phyloP scores from a whole-genome alignment of 2,888 invertebrate species.

The Electrophaes corylata region DNA sequence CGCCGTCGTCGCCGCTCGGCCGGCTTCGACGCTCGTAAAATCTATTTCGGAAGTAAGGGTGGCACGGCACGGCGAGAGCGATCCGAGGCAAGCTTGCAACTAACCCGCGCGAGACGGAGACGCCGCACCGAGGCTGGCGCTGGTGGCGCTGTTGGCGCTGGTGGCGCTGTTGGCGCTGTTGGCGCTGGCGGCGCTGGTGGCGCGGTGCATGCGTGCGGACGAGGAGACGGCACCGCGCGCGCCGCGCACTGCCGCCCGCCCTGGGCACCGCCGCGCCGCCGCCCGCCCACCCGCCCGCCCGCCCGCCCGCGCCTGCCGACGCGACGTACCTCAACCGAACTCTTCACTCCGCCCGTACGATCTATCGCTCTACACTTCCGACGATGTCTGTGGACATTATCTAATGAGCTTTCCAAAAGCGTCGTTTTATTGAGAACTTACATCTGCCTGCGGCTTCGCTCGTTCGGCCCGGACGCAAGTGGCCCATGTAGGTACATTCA shows the following conservation, averaged over 20 bases:
- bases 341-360: neutral
- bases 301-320: conserved; percentile 32
- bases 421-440: too few species aligned
- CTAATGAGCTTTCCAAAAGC: neutral
- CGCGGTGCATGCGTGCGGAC: conserved; percentile 45
- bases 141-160: conserved; percentile 30
- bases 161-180: neutral
- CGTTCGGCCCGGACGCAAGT: too few species aligned
- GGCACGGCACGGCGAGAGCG: conserved; percentile 13
- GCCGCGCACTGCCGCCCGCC: conserved; percentile 74
- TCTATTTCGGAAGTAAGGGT: conserved; percentile 42
- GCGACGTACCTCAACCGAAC: conserved; percentile 10
- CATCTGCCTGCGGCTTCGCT: too few species aligned
- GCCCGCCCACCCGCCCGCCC: conserved; percentile 34
- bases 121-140: conserved; percentile 12
- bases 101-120: conserved; percentile 11
- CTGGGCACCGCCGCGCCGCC: conserved; percentile 32
- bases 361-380: neutral
- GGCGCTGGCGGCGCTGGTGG: conserved; percentile 18
- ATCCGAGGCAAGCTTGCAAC: conserved; percentile 3
- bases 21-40: conserved; percentile 40
- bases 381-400: neutral
- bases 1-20: conserved; percentile 22
- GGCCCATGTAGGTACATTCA: too few species aligned
- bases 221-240: conserved; percentile 67